phyloP scores from a whole-genome alignment of 23 tunicate species.

The Ascidia mentula region DNA sequence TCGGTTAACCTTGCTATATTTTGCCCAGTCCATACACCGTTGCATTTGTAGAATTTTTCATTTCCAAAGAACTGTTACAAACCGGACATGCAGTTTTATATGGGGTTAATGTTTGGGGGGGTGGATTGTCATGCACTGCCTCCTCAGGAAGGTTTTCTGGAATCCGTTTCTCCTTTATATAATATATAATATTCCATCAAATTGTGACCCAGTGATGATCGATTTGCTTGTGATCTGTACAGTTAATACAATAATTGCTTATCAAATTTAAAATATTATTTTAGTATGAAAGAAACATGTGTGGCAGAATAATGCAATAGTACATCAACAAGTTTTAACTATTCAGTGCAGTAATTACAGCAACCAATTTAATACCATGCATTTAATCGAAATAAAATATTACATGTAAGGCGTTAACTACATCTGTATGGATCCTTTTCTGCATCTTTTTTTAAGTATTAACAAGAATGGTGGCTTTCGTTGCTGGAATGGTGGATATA shows the following conservation, averaged over 20 bases:
- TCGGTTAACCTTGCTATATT: not conserved
- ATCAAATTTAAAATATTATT: not conserved
- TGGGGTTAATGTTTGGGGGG: not conserved
- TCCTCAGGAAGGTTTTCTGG: not conserved
- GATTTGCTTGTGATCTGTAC: not conserved
- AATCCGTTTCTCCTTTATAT: not conserved
- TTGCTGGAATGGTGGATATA: no score
- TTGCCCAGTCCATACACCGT: slow-evolving; percentile 11
- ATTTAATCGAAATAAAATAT: no score
- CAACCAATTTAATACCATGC: no score
- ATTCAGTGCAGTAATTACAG: no score
- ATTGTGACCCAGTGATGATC: not conserved
- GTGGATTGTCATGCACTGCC: not conserved
- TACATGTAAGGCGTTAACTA: no score
- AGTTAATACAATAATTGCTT: not conserved
- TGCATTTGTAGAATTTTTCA: not conserved
- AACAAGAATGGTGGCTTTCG: no score
- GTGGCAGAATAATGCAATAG: not conserved
- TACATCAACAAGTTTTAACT: no score
- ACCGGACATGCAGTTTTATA: not conserved
- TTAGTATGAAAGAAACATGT: not conserved
- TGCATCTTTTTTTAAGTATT: no score
- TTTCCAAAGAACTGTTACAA: not conserved
- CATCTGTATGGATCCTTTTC: no score
- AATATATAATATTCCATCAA: slow-evolving; percentile 8